phyloP scores from a whole-genome alignment of 2,888 invertebrate genomes.

The Catotricha subobsoleta region DNA sequence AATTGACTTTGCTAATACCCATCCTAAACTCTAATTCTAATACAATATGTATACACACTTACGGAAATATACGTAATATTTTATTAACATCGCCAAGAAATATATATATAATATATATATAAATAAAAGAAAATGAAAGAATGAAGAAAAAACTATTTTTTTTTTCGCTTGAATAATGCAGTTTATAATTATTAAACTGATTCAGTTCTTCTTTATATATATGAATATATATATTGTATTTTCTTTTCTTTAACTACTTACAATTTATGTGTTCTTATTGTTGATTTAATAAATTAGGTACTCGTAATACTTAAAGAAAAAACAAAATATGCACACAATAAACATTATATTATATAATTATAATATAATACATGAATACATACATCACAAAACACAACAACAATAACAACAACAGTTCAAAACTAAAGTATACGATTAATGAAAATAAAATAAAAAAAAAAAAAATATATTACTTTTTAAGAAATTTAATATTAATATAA shows the following conservation, averaged over 20 bases:
- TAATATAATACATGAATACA: background rate
- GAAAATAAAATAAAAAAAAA: constrained; percentile 12
- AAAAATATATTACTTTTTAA: constrained; percentile 8
- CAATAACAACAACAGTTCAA: constrained; percentile 8
- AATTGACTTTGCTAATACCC: too few species aligned
- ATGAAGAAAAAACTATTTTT: background rate
- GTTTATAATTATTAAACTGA: background rate
- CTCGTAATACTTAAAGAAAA: background rate
- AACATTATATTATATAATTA: background rate
- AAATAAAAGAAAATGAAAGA: background rate
- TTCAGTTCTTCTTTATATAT: background rate
- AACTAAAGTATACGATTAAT: constrained; percentile 12
- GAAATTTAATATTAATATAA: too few species aligned
- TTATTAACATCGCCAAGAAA: too few species aligned
- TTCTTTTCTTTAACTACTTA: background rate
- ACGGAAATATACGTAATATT: too few species aligned
- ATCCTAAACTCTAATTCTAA: too few species aligned
- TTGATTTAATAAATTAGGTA: background rate
- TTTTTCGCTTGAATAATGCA: background rate
- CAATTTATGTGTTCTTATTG: background rate
- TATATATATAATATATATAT: too few species aligned
- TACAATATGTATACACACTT: too few species aligned
- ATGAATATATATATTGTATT: background rate
- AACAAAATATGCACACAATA: background rate
- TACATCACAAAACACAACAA: background rate